phyloP scores from a whole-genome alignment of 2,797 vertebrate species.

The Rhincodon typus region DNA sequence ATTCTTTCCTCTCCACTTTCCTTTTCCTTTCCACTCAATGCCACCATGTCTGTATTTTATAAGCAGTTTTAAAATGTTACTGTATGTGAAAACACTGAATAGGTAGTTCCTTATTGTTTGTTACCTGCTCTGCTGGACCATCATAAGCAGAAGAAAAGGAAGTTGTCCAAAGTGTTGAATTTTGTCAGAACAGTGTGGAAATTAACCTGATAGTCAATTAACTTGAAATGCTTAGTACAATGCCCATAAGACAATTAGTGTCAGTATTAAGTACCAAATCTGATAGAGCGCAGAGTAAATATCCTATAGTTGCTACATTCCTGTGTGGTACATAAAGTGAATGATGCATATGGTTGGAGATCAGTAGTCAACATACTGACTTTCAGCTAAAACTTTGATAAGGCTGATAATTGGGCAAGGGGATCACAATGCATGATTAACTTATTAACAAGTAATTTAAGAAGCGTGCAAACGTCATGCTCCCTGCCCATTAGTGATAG shows the following conservation, averaged over 20 bases:
- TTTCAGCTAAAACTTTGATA: too few relatives aligned
- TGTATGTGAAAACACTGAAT: background rate
- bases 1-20: background rate
- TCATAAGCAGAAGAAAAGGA: background rate
- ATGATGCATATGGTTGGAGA: background rate
- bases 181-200: background rate
- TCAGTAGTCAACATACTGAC: too few relatives aligned
- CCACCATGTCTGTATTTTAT: background rate
- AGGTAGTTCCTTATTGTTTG: background rate
- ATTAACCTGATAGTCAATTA: background rate
- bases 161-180: background rate
- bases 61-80: background rate
- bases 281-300: background rate
- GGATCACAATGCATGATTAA: background rate
- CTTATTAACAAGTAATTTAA: background rate
- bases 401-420: too few relatives aligned
- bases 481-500: background rate
- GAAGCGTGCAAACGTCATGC: background rate
- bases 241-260: background rate
- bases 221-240: background rate
- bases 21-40: background rate
- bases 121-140: background rate
- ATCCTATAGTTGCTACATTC: background rate
- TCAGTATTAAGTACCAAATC: background rate
- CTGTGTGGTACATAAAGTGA: background rate